phyloP scores from a whole-genome alignment of 2,797 vertebrate species.

The Leucoraja ocellata region DNA sequence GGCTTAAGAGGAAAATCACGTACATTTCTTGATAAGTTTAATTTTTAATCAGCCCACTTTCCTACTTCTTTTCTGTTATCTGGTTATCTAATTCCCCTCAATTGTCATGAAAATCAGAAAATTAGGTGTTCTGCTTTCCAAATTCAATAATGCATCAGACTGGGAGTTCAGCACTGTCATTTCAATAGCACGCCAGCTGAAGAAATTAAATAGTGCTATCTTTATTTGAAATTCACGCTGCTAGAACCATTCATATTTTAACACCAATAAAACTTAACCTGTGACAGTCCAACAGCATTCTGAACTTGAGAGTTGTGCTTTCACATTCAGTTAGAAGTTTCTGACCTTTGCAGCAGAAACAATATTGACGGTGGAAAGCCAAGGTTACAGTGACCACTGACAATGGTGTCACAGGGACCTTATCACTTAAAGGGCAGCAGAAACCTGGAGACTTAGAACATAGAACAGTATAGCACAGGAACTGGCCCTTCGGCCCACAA shows the following conservation, averaged over 20 bases:
- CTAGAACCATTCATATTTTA: conserved; percentile 23
- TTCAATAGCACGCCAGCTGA: not conserved
- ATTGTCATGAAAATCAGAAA: not conserved
- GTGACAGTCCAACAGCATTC: not conserved
- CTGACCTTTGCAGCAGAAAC: not conserved
- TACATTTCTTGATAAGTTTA: not conserved
- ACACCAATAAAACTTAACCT: not conserved
- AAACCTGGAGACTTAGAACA: not conserved
- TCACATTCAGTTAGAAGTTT: not conserved
- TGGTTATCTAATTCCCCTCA: not conserved
- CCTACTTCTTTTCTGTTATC: not conserved
- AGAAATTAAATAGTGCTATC: not conserved
- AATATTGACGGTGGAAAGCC: not conserved
- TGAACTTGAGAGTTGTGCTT: not conserved
- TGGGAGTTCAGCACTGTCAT: not conserved
- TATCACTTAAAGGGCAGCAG: not conserved
- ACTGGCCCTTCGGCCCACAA: no score
- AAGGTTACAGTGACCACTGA: not conserved
- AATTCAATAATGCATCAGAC: not conserved
- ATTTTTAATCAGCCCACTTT: not conserved
- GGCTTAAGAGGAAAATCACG: not conserved
- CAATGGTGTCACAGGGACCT: no score
- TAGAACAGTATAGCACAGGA: no score
- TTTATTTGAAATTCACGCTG: not conserved
- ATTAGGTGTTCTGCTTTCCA: not conserved